These are phyloP conservation scores for Anthoscopus minutus DNA, from an alignment of 2,113 vertebrate species.

Conservation along the genomic window DNA sequence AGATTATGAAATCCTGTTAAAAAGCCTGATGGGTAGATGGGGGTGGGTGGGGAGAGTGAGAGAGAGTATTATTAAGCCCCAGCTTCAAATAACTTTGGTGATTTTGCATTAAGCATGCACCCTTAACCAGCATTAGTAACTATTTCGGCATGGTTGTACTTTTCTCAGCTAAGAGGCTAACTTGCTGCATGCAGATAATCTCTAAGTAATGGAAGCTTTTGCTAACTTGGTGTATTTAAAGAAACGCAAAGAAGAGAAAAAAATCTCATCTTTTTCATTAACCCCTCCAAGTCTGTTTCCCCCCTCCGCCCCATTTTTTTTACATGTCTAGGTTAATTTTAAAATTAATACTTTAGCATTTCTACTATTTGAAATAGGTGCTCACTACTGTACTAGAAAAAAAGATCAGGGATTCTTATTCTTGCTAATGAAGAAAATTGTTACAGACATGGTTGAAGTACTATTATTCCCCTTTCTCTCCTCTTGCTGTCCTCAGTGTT, in stretches of 20 bases:
- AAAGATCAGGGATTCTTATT: not conserved
- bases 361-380: not conserved
- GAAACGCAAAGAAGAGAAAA: not conserved
- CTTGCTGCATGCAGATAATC: not conserved
- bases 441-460: constrained; percentile 16
- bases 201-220: not conserved
- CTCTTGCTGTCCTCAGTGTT: constrained; percentile 34
- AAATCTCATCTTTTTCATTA: accelerated
- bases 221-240: not conserved
- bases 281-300: no score
- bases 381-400: not conserved
- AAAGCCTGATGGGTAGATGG: not conserved
- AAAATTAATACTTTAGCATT: not conserved
- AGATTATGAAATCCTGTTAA: not conserved
- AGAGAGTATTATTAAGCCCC: not conserved
- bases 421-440: constrained; percentile 23
- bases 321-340: not conserved
- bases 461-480: constrained; percentile 5
- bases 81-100: not conserved
- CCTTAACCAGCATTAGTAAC: not conserved
- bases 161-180: not conserved
- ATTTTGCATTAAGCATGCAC: not conserved
- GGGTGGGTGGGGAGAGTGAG: not conserved
- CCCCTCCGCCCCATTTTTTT: not conserved
- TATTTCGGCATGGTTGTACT: not conserved